Conservation (phyloP, 2,888 invertebrate genomes). For the Drosophila cyrtoloma region DNA sequence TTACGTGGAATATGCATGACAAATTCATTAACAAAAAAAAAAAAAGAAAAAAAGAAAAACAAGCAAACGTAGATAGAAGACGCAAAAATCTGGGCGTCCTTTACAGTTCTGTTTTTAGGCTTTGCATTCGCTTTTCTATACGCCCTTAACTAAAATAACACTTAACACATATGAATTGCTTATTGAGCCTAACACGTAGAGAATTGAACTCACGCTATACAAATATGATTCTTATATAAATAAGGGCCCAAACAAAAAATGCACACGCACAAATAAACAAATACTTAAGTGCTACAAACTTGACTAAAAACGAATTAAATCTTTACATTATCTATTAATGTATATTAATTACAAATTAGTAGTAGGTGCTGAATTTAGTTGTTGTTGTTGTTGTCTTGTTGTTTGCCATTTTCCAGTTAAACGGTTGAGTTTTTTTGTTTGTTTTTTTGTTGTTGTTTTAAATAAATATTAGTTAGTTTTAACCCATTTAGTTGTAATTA, state of each 20-base stretch:
- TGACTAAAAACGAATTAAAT: conserved; percentile 49
- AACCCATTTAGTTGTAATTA: conserved; percentile 50
- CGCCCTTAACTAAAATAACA: conserved; percentile 78
- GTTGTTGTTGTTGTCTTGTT: conserved; percentile 1
- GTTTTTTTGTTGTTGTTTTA: conserved; percentile 41
- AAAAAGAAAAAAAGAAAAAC: neutral
- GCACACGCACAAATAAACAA: conserved; percentile 51
- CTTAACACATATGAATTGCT: conserved; percentile 67
- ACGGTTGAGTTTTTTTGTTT: conserved; percentile 33
- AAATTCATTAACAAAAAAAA: conserved; percentile 19
- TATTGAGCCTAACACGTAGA: conserved; percentile 61
- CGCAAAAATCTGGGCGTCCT: conserved; percentile 37
- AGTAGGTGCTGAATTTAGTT: conserved; percentile 46
- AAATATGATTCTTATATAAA: conserved; percentile 46
- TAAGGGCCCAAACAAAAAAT: conserved; percentile 55
- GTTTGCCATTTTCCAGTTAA: conserved; percentile 47
- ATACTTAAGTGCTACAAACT: conserved; percentile 53
- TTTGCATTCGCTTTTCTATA: conserved; percentile 2
- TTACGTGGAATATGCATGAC: conserved; percentile 10
- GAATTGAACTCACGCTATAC: conserved; percentile 74
- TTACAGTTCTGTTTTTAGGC: conserved; percentile 27
- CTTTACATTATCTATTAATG: conserved; percentile 65
- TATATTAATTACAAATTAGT: conserved; percentile 69
- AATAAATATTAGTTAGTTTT: conserved; percentile 72
- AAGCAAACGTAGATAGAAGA: conserved; percentile 21